These are phyloP conservation scores for Poecilia latipinna DNA, from an alignment of 2,113 vertebrate species.

Conservation along the genomic window DNA sequence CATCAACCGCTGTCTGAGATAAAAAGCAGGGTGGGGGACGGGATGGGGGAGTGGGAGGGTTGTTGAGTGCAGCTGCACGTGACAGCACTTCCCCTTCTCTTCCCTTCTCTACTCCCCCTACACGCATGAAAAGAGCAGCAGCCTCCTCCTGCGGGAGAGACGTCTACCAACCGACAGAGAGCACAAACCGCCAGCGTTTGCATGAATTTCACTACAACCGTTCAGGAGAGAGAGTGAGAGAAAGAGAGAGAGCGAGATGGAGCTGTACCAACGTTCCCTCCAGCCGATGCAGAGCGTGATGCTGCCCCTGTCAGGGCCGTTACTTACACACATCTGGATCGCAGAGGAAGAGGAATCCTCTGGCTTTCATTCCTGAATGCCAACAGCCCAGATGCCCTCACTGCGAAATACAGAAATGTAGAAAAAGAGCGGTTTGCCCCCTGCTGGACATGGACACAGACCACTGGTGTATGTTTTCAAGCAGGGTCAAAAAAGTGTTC, in stretches of 20 bases:
- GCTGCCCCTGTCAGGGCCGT: not conserved
- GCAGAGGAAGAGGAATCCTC: slow-evolving; percentile 17
- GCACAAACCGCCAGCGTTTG: slow-evolving; percentile 22
- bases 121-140: slow-evolving; percentile 19
- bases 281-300: not conserved
- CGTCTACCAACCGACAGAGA: not conserved
- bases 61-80: slow-evolving; percentile 53
- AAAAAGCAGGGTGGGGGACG: slow-evolving; percentile 6
- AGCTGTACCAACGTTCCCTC: not conserved
- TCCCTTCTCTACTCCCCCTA: slow-evolving; percentile 22
- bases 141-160: slow-evolving; percentile 2
- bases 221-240: slow-evolving; percentile 17
- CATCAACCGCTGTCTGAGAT: slow-evolving; percentile 69
- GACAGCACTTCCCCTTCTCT: slow-evolving; percentile 35
- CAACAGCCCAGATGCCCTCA: slow-evolving; percentile 37
- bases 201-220: slow-evolving; percentile 23
- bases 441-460: slow-evolving; percentile 57
- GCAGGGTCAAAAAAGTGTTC: no score
- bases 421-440: slow-evolving; percentile 50
- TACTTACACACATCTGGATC: slow-evolving; percentile 27
- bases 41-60: no score
- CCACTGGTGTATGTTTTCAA: no score
- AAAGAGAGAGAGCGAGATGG: not conserved
- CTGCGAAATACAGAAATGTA: not conserved
- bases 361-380: slow-evolving; percentile 18